phyloP scores from a whole-genome alignment of 2,113 vertebrate genomes.

The Sturnus vulgaris region DNA sequence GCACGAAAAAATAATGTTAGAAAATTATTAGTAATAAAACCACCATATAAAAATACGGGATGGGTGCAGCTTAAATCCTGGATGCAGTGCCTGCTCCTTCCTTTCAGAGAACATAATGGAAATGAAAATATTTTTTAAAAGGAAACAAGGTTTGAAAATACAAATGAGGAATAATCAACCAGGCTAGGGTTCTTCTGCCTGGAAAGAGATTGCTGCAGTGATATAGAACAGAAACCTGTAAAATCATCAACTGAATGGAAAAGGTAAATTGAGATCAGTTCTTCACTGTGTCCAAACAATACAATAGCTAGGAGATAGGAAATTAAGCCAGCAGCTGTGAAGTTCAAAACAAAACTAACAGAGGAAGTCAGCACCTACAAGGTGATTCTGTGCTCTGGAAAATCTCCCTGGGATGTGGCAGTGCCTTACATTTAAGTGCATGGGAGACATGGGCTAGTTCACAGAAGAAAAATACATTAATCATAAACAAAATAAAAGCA shows the following conservation, averaged over 20 bases:
- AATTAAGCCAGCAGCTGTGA: neutral
- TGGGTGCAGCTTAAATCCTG: neutral
- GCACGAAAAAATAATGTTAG: neutral
- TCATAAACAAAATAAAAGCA: neutral
- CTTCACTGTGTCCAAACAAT: neutral
- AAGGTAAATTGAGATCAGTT: neutral
- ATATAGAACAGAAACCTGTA: neutral
- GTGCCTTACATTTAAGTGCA: neutral
- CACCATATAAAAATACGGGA: neutral
- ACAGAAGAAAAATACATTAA: neutral
- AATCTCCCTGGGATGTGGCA: neutral
- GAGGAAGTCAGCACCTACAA: neutral
- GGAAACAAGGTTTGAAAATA: neutral
- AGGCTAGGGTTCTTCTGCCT: neutral
- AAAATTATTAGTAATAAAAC: neutral
- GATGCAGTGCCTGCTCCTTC: neutral
- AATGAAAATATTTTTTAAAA: neutral
- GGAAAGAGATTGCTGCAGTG: conserved; percentile 11
- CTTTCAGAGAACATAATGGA: neutral
- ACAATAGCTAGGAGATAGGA: neutral
- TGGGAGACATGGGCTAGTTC: neutral
- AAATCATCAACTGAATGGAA: neutral
- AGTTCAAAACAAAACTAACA: neutral
- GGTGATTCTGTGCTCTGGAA: neutral
- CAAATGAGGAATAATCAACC: neutral